Evolutionary conservation across 2,888 invertebrate genomes (phyloP).

Genomic region (Opisthograptis luteolata): DNA sequence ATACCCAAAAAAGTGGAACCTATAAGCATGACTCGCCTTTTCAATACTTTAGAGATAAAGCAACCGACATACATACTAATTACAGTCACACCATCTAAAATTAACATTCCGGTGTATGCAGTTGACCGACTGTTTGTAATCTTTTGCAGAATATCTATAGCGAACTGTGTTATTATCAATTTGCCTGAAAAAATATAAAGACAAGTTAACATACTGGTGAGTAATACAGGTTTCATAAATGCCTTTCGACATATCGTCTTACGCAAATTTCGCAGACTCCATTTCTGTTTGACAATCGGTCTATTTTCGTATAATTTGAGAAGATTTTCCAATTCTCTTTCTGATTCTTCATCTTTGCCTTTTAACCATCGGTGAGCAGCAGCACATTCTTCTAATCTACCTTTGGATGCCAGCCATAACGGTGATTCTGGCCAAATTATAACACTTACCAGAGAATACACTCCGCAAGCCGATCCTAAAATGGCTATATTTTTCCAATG

Average conservation of each 20-base stretch:
- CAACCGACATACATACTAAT: constrained; percentile 48
- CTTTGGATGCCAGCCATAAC: constrained; percentile 52
- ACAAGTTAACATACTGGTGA: constrained; percentile 33
- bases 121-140: constrained; percentile 45
- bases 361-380: constrained; percentile 47
- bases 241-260: constrained; percentile 2
- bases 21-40: constrained; percentile 45
- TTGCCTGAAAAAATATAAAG: constrained; percentile 48
- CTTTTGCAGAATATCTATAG: constrained; percentile 53
- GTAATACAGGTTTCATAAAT: constrained; percentile 46
- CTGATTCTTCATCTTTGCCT: constrained; percentile 41
- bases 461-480: constrained; percentile 30
- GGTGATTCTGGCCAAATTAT: constrained; percentile 48
- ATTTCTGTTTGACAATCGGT: constrained; percentile 1
- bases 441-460: constrained; percentile 31
- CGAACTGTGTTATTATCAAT: constrained; percentile 48
- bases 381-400: constrained; percentile 46
- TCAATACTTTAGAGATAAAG: constrained; percentile 38
- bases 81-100: constrained; percentile 55
- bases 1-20: constrained; percentile 35
- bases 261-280: background rate
- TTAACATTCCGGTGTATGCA: constrained; percentile 53
- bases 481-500: constrained; percentile 41
- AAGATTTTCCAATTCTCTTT: constrained; percentile 35
- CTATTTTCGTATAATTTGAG: constrained; percentile 34